phyloP scores from a whole-genome alignment of 2,113 vertebrate genomes.

The Podiceps cristatus region DNA sequence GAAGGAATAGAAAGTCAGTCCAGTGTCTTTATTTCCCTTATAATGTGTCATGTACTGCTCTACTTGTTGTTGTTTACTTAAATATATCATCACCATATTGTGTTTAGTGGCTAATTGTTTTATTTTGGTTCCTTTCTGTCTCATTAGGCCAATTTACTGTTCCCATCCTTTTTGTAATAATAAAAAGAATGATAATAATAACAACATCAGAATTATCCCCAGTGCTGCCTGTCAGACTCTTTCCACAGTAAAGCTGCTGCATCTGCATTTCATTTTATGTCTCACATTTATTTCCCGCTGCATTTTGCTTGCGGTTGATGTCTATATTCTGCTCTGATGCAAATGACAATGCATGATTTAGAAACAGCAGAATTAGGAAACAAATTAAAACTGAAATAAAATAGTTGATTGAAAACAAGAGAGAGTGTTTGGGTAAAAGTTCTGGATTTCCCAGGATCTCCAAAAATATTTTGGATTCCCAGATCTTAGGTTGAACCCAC shows the following conservation, averaged over 20 bases:
- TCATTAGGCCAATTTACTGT: constrained; percentile 2
- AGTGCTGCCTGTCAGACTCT: background rate
- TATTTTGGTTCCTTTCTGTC: constrained; percentile 18
- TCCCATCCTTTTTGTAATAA: background rate
- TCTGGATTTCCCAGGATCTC: background rate
- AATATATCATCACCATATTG: background rate
- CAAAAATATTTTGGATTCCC: background rate
- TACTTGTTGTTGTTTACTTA: background rate
- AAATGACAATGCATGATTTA: background rate
- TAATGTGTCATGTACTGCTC: background rate
- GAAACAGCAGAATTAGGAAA: background rate
- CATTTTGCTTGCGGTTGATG: background rate
- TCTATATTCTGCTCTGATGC: background rate
- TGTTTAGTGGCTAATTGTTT: background rate
- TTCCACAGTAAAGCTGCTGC: background rate
- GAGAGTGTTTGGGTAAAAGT: background rate
- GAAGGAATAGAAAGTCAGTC: background rate
- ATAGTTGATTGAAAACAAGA: background rate
- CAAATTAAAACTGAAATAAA: background rate
- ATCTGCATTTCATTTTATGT: background rate
- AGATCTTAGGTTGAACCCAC: background rate
- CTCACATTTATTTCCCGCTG: background rate
- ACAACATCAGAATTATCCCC: background rate
- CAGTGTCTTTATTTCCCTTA: background rate
- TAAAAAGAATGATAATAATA: background rate